A percentile compares a stretch with the other conserved stretches of the same genome.
Conservation (phyloP, 2,113 vertebrate species). For the Dascyllus trimaculatus region DNA sequence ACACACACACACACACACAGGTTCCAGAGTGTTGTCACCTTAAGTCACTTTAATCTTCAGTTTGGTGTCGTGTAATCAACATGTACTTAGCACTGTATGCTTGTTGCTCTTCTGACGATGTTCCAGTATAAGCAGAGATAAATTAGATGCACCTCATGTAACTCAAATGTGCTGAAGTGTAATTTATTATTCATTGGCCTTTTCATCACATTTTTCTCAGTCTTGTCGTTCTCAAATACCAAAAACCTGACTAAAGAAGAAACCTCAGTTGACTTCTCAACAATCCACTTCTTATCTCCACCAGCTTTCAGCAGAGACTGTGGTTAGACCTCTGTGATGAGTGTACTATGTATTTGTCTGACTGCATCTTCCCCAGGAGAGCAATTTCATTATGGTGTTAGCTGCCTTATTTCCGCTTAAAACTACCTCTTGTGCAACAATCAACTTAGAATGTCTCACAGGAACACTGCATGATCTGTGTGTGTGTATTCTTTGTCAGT, state of each 20-base stretch:
- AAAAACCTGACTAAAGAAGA: no score
- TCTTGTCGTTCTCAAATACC: no score
- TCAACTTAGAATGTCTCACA: constrained; percentile 57
- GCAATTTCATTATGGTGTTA: constrained; percentile 58
- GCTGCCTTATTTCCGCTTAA: constrained; percentile 65
- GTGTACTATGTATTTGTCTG: constrained; percentile 37
- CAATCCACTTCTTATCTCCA: neutral
- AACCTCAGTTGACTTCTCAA: constrained; percentile 4
- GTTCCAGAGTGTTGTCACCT: no score
- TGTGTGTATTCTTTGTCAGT: constrained; percentile 19
- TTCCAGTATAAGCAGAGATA: constrained; percentile 7
- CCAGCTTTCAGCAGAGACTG: constrained; percentile 29
- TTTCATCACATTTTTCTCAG: no score
- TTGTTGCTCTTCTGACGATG: constrained; percentile 12
- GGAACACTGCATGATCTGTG: constrained; percentile 45
- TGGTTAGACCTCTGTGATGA: constrained; percentile 14
- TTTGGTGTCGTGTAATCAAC: no score
- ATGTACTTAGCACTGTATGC: no score
- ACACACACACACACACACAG: neutral
- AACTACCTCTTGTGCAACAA: constrained; percentile 58
- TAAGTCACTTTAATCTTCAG: no score
- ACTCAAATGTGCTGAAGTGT: constrained; percentile 26
- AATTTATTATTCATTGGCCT: neutral
- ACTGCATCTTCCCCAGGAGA: constrained; percentile 45
- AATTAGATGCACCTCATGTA: constrained; percentile 27